Conservation (phyloP, 1,140 invertebrate species). For the Cydia pomonella region DNA sequence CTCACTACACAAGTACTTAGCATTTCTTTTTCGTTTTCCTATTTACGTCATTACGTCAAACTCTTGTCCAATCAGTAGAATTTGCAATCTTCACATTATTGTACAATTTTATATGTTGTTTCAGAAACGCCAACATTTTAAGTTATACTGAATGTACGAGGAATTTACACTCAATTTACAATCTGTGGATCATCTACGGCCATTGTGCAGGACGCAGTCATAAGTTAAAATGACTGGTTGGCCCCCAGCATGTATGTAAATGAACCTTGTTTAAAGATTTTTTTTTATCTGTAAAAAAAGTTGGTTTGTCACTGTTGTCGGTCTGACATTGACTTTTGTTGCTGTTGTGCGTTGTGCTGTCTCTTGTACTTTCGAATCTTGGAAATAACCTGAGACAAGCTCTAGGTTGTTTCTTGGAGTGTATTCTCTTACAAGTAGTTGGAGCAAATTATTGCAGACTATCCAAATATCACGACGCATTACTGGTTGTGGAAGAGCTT, state of each 20-base stretch:
- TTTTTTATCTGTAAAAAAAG: not conserved
- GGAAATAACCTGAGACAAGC: no score
- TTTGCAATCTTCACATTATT: not conserved
- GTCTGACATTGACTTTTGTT: no score
- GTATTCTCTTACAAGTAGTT: no score
- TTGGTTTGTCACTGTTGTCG: not conserved
- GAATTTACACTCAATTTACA: no score
- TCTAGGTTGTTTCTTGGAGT: no score
- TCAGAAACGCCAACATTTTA: not conserved
- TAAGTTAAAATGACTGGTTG: no score
- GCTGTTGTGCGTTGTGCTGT: not conserved
- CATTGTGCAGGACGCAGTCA: no score
- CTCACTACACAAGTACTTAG: conserved; percentile 25
- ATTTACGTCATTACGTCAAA: conserved; percentile 28
- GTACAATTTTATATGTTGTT: not conserved
- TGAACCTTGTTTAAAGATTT: not conserved
- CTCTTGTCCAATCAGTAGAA: not conserved
- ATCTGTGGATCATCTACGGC: no score
- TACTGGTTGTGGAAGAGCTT: not conserved
- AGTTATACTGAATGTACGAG: not conserved
- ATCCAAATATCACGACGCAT: not conserved
- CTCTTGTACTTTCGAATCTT: not conserved
- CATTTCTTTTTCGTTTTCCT: conserved; percentile 19
- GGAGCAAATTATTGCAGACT: not conserved
- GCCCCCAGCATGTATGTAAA: no score